Evolutionary conservation across 2,113 vertebrate species (phyloP).

Genomic region (Entosphenus tridentatus): DNA sequence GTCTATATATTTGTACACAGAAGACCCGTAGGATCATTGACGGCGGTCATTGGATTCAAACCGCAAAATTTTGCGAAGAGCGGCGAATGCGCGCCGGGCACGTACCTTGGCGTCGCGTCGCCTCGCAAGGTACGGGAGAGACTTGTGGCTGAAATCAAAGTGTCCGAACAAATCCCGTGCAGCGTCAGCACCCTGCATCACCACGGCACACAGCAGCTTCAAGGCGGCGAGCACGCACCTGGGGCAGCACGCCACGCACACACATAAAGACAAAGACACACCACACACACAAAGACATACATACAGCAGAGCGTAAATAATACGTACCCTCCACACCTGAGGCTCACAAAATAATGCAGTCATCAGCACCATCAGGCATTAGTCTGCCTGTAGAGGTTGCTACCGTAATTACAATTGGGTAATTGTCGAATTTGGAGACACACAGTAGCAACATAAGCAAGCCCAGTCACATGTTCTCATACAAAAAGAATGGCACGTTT

Average conservation of each 20-base stretch:
- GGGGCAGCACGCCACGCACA: background rate
- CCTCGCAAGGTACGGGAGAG: background rate
- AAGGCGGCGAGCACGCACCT: background rate
- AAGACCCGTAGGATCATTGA: too few relatives aligned
- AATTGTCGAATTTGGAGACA: too few relatives aligned
- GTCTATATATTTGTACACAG: too few relatives aligned
- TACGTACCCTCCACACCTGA: background rate
- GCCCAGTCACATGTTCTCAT: too few relatives aligned
- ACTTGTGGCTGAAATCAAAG: slow-evolving; percentile 1
- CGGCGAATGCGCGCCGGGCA: background rate
- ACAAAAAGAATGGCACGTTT: too few relatives aligned
- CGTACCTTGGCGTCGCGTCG: background rate
- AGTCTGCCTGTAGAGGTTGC: too few relatives aligned
- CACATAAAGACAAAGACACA: background rate
- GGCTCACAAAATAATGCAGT: too few relatives aligned
- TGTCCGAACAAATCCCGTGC: background rate
- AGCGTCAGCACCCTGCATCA: slow-evolving; percentile 1
- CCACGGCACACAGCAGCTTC: background rate
- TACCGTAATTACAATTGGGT: too few relatives aligned
- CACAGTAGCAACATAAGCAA: too few relatives aligned
- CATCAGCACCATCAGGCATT: too few relatives aligned
- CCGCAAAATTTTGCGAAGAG: too few relatives aligned
- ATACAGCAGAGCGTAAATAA: background rate
- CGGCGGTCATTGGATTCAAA: too few relatives aligned
- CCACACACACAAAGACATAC: background rate